Conservation (phyloP, 2,797 vertebrate species). For the Botia kubotai region DNA sequence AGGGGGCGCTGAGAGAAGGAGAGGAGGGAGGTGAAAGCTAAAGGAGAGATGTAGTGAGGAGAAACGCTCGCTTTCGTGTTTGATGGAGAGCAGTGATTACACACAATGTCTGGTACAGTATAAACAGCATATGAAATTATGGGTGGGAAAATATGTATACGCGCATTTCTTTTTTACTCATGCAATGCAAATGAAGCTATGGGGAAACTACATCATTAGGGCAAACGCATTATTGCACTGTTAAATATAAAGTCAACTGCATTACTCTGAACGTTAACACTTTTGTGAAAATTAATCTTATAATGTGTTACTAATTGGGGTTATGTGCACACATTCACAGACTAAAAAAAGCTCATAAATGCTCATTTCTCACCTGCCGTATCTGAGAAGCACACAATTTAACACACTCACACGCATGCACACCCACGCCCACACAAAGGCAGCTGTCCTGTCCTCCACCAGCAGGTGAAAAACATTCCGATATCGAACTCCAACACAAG, state of each 20-base stretch:
- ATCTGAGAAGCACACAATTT: conserved; percentile 30
- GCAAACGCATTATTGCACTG: neutral
- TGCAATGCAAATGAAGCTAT: neutral
- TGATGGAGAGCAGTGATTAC: no score
- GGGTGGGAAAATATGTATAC: neutral
- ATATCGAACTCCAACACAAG: conserved; percentile 79
- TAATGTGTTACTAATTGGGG: conserved; percentile 41
- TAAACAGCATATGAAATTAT: neutral
- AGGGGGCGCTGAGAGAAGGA: neutral
- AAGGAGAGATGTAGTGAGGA: conserved; percentile 22
- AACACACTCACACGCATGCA: conserved; percentile 32
- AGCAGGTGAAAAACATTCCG: conserved; percentile 72
- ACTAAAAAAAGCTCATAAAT: conserved; percentile 49
- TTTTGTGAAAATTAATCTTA: neutral
- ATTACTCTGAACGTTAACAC: conserved; percentile 5
- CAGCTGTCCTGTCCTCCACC: conserved; percentile 64
- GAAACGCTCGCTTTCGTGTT: no score
- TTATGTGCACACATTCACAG: conserved; percentile 53
- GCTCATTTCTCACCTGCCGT: conserved; percentile 35
- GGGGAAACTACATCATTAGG: conserved; percentile 1
- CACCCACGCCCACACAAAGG: conserved; percentile 4
- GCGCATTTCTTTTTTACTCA: no score
- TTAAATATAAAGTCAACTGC: conserved; percentile 7
- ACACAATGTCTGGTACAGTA: conserved; percentile 21
- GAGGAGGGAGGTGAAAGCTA: conserved; percentile 57